Base-by-base conservation (phyloP, 2,888 invertebrate species). In the Halocaridina rubra region DNA sequence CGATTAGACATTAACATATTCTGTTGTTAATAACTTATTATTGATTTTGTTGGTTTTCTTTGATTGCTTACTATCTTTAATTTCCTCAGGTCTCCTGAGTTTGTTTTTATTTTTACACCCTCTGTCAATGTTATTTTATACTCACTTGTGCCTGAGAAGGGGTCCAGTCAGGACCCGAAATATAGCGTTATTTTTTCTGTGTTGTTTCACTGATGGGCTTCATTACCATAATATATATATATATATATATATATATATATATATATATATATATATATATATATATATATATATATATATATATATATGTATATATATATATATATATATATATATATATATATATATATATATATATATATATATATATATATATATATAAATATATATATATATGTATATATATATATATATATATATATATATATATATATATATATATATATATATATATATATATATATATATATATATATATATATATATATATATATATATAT, bases 351-450 rank as follows among this genome's bases (percentile, higher is more conserved):
- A 5, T 53, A 53, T 74, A 33, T 39, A 39, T 74, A 10, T 61
- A 59, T 77, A 77, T 77, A 61, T 61, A 77, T 77, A 61, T 27
- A 27, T 77, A 61, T 61, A 59, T 77, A 61, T 61, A 61, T 59
- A 77, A 61, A 29, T 27, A 61, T 27, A 59, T 27, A 59, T 59
- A 59, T 27, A 61, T 59, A 59, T 61, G 16, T 29, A 61, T 77
- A 59, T 61, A 57, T 61, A 77, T 77, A 77, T 29, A 61, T 77
- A 29, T 57, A 61, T 77, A 61, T 77, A 61, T 59, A 59, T 61
- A 27, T 61, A 61, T 77, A 77, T 59, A 29, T 29, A 29, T 59
- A 77, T 61, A 61, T 57, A 57, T 61, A 77, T 67, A 67, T 79
- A 67, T 64, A 67, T 32, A 67, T 22, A 29, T 67, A 67, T 30